Evolutionary conservation across 2,888 invertebrate genomes (phyloP).

Genomic region (Dynastes grantii): DNA sequence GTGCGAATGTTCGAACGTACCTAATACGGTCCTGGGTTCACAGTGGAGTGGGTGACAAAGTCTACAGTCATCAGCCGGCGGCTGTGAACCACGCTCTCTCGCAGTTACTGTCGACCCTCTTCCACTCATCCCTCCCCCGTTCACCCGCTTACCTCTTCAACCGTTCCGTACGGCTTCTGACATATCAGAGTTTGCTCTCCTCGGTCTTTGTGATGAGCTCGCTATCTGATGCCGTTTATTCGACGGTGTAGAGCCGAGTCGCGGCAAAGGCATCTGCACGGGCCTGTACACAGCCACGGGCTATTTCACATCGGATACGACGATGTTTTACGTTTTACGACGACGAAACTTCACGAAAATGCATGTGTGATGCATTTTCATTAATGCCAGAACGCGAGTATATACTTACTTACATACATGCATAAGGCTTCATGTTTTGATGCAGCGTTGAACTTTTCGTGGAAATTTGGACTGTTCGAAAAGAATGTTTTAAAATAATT

Average conservation of each 20-base stretch:
- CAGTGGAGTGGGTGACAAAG: slow-evolving; percentile 64
- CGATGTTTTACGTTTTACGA: slow-evolving; percentile 39
- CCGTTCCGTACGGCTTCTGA: slow-evolving; percentile 50
- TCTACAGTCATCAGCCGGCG: slow-evolving; percentile 65
- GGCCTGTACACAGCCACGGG: slow-evolving; percentile 45
- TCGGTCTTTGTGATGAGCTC: slow-evolving; percentile 51
- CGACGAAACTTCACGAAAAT: slow-evolving; percentile 28
- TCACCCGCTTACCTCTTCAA: slow-evolving; percentile 55
- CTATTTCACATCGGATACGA: slow-evolving; percentile 31
- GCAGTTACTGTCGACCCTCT: slow-evolving; percentile 60
- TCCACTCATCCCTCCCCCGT: slow-evolving; percentile 61
- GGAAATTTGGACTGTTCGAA: not conserved
- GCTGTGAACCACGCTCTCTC: slow-evolving; percentile 62
- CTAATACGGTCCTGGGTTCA: slow-evolving; percentile 14
- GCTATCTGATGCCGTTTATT: slow-evolving; percentile 51
- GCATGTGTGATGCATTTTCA: slow-evolving; percentile 42
- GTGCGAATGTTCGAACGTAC: not conserved
- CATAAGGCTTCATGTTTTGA: slow-evolving; percentile 1
- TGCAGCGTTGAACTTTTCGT: not conserved
- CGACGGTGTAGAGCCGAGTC: slow-evolving; percentile 46
- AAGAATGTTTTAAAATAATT: not conserved
- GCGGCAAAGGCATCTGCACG: slow-evolving; percentile 43
- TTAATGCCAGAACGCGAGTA: slow-evolving; percentile 21
- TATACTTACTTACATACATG: not conserved
- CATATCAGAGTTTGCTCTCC: slow-evolving; percentile 56